Percentiles rank a stretch among this genome's conserved stretches.
These are phyloP conservation scores for Macaria notata DNA, from an alignment of 2,888 invertebrate genomes.

Conservation along the genomic window DNA sequence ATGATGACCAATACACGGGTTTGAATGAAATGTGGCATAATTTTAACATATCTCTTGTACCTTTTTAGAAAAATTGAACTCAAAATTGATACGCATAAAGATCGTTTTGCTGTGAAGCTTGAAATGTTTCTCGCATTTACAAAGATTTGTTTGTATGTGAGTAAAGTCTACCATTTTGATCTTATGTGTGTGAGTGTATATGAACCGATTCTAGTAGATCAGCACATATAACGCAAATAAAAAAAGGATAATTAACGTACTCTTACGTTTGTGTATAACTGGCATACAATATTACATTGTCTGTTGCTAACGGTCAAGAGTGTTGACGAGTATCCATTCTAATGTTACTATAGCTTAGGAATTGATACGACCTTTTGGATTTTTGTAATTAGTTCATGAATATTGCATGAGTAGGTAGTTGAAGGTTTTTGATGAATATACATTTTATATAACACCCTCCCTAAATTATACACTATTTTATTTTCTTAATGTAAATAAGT, in stretches of 20 bases:
- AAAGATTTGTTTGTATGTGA: no score
- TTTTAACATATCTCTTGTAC: conserved; percentile 37
- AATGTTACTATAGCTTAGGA: conserved; percentile 45
- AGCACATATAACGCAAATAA: no score
- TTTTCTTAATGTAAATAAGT: conserved; percentile 65
- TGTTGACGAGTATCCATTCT: not conserved
- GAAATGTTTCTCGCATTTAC: no score
- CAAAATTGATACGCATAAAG: conserved; percentile 32
- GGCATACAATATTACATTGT: no score
- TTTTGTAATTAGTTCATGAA: conserved; percentile 40
- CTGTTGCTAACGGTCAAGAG: no score
- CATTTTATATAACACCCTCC: conserved; percentile 34
- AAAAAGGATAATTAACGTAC: no score
- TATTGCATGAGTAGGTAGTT: conserved; percentile 42
- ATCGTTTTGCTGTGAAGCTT: not conserved
- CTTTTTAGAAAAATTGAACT: conserved; percentile 25
- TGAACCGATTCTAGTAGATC: no score
- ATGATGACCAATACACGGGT: conserved; percentile 22
- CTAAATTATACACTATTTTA: conserved; percentile 42
- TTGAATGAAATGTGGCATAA: conserved; percentile 10
- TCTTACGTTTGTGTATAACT: no score
- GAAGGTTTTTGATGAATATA: conserved; percentile 61
- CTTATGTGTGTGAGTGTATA: no score
- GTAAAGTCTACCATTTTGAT: no score
- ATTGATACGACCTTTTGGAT: conserved; percentile 51